Base-by-base conservation (phyloP, 53 echinoderm and acorn worm species). In the Glandiceps talaboti region DNA sequence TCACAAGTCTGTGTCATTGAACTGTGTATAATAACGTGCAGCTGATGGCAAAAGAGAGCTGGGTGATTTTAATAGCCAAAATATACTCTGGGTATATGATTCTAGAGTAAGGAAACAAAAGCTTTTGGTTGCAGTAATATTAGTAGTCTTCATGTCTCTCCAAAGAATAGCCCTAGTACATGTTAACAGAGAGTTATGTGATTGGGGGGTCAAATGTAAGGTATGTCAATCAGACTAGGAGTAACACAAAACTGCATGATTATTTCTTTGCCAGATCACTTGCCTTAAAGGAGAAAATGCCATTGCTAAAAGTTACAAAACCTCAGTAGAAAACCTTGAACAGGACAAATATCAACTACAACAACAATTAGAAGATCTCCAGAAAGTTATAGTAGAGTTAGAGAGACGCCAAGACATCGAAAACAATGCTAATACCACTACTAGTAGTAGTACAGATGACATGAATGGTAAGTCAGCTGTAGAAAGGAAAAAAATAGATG, bases 401-500 rank as follows among this genome's bases (percentile, higher is more conserved):
- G 76, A 83, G 33, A 32, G 6, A 1, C 76, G 45, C 80, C 84
- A 79, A 1, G 45, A 28, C 33, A 33, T 76, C 1, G 78, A 81
- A 1, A 20, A 28, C 25, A 76, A 82, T 25, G 72, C 79, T 27
- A 85, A 1, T 74, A 76, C 26, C 77, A 74, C 75, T 28, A 27
- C 64, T 73, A 31, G 33, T 33, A 79, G 81, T 20, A 81, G 81
- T 1, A 89, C 89, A 74, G 77, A 83, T 76, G 90, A 93, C 79
- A 73, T 90, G 79, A 90, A 90, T 33, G 90, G 90, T 94, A 73
- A 85, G 91, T 80, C 30, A 14, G n/a, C n/a, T n/a, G n/a, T n/a
- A n/a, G n/a, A n/a, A n/a, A n/a, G n/a, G n/a, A n/a, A n/a, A n/a
- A n/a, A n/a, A n/a, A n/a, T n/a, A n/a, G n/a, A n/a, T n/a, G n/a